Evolutionary conservation across 1,140 invertebrate species (phyloP).

Genomic region (Pentalonia nigronervosa): DNA sequence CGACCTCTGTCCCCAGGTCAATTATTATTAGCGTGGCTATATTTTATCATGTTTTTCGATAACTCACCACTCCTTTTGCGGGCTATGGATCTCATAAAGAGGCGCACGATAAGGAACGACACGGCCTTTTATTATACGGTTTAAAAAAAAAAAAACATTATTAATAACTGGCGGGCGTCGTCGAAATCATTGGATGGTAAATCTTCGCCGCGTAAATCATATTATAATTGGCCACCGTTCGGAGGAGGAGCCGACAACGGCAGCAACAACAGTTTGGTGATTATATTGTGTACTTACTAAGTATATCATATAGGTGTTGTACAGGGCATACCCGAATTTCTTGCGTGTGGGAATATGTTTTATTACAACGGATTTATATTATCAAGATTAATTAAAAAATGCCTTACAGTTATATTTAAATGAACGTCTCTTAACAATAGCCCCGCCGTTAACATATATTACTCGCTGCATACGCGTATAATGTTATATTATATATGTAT

Average conservation of each 20-base stretch:
- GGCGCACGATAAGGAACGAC: background rate
- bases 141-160: background rate
- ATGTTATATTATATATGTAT: background rate
- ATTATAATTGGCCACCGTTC: constrained; percentile 39
- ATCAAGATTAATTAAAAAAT: constrained; percentile 53
- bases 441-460: constrained; percentile 37
- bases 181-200: background rate
- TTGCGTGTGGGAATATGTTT: constrained; percentile 7
- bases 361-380: constrained; percentile 34
- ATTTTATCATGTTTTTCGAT: background rate
- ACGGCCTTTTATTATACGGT: background rate
- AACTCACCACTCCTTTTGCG: background rate
- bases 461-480: background rate
- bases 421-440: constrained; percentile 39
- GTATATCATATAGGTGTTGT: background rate
- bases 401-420: constrained; percentile 45
- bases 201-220: constrained; percentile 20
- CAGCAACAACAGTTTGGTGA: background rate
- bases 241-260: background rate
- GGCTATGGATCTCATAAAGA: background rate
- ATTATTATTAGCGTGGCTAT: background rate
- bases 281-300: background rate
- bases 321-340: background rate
- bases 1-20: background rate
- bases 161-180: background rate